phyloP scores from a whole-genome alignment of 2,888 invertebrate genomes.

The Eupeodes latifasciatus region DNA sequence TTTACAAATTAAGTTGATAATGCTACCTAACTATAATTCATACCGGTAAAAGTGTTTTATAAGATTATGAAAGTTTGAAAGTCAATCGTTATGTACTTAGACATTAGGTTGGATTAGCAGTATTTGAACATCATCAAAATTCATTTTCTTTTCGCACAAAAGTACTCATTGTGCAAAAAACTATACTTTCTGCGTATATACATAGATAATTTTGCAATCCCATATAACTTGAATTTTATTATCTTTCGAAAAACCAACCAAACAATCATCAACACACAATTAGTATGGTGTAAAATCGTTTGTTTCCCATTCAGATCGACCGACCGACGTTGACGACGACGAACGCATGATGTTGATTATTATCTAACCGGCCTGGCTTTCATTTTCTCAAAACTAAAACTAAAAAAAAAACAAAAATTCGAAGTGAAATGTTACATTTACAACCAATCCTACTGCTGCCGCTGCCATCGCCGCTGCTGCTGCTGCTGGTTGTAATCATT shows the following conservation, averaged over 20 bases:
- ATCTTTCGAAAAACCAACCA: slow-evolving; percentile 9
- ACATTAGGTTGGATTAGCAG: not conserved
- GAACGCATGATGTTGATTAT: slow-evolving; percentile 48
- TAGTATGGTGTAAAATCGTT: slow-evolving; percentile 59
- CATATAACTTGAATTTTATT: slow-evolving; percentile 36
- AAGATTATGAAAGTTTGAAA: slow-evolving; percentile 1
- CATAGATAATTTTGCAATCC: slow-evolving; percentile 2
- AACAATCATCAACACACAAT: slow-evolving; percentile 34
- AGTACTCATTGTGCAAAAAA: not conserved
- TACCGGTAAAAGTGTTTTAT: too few species aligned
- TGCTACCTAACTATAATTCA: too few species aligned
- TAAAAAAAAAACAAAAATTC: not conserved
- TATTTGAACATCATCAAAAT: slow-evolving; percentile 1
- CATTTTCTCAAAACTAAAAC: slow-evolving; percentile 21
- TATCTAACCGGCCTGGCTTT: slow-evolving; percentile 66
- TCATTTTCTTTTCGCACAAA: slow-evolving; percentile 26
- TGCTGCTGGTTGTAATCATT: slow-evolving; percentile 46
- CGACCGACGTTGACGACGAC: not conserved
- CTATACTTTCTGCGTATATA: not conserved
- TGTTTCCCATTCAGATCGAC: slow-evolving; percentile 51
- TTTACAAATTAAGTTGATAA: too few species aligned
- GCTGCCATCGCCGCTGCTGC: not conserved
- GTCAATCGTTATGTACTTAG: not conserved
- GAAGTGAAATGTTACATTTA: slow-evolving; percentile 73
- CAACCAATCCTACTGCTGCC: slow-evolving; percentile 6